Conservation (phyloP, 2,113 vertebrate genomes). For the Papio anubis region DNA sequence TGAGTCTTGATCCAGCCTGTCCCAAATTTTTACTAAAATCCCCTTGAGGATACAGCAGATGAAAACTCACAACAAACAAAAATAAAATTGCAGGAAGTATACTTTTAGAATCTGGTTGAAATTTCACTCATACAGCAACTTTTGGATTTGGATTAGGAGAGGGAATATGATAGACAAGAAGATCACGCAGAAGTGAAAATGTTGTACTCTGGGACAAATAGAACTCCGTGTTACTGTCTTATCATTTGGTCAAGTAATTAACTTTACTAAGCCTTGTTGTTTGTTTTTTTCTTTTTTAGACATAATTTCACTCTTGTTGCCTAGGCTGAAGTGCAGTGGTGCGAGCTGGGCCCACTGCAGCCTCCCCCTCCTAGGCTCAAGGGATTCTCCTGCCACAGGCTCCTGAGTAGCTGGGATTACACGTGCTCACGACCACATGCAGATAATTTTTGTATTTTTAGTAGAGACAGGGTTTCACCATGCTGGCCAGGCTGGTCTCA, state of each 20-base stretch:
- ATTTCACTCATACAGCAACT: background rate
- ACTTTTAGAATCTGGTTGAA: slow-evolving; percentile 20
- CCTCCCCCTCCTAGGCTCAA: no score
- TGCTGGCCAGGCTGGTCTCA: no score
- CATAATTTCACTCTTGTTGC: no score
- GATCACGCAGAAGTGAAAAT: background rate
- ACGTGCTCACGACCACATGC: accelerated
- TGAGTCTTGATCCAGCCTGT: background rate
- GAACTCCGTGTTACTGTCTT: background rate
- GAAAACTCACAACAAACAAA: background rate
- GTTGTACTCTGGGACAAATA: background rate
- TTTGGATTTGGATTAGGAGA: slow-evolving; percentile 17
- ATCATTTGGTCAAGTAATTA: background rate
- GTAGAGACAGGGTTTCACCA: no score
- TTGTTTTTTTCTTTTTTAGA: no score
- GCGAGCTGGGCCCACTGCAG: no score
- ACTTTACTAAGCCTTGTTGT: background rate
- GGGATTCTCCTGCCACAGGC: no score
- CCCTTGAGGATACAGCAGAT: background rate
- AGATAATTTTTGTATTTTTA: no score
- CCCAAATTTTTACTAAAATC: slow-evolving; percentile 38
- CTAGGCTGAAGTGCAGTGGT: no score
- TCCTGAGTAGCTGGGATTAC: no score
- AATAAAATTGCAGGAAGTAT: background rate
- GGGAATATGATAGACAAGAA: background rate